phyloP scores from a whole-genome alignment of 2,113 vertebrate species.

The Tauraco erythrolophus region DNA sequence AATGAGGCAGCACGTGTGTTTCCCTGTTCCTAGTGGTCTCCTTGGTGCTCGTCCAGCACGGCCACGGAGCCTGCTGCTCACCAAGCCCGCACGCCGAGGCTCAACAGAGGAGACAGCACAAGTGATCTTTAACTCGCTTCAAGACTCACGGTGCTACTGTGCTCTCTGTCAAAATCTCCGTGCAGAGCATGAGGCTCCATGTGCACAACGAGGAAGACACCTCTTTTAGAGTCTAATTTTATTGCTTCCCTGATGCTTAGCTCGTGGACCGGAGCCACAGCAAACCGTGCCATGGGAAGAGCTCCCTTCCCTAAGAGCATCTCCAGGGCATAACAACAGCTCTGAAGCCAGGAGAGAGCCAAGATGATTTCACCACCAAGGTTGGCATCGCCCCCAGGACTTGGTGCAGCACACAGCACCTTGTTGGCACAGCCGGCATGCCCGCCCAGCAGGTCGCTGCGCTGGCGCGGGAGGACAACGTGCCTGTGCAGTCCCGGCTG shows the following conservation, averaged over 20 bases:
- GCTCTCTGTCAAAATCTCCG: neutral
- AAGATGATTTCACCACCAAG: neutral
- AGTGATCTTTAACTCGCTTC: neutral
- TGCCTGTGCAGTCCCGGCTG: neutral
- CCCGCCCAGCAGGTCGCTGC: accelerated
- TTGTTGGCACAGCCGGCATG: neutral
- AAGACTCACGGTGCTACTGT: neutral
- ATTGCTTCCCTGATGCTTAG: neutral
- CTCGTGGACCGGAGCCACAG: accelerated
- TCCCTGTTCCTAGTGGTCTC: neutral
- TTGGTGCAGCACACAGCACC: accelerated
- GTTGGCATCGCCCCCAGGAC: neutral
- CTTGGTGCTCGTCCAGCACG: accelerated
- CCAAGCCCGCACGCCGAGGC: accelerated
- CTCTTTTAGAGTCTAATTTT: neutral
- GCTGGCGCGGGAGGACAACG: neutral
- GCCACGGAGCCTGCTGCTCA: neutral
- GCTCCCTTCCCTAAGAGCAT: neutral
- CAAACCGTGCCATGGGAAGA: neutral
- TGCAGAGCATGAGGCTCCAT: neutral
- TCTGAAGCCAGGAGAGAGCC: neutral
- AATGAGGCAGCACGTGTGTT: accelerated
- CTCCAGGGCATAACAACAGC: neutral
- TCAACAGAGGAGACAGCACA: neutral
- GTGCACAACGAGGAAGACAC: neutral